A percentile compares a stretch with the other conserved stretches of the same genome.
Conservation (phyloP, 2,888 invertebrate species). For the Apeira syringaria region DNA sequence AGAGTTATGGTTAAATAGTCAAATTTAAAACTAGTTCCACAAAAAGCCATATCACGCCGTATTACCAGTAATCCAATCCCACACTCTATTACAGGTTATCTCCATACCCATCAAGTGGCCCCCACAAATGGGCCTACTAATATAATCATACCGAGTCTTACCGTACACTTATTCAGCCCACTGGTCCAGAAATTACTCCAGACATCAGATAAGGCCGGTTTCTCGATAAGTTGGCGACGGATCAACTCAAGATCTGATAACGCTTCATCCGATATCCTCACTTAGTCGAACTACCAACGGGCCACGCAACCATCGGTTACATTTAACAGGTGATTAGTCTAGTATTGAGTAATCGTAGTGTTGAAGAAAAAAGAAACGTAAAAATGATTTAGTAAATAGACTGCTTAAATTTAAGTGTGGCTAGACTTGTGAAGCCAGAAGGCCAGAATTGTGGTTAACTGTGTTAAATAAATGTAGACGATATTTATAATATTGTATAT, state of each 20-base stretch:
- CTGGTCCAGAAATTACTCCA: constrained; percentile 52
- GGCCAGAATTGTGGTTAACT: too few species aligned
- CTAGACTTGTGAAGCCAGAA: too few species aligned
- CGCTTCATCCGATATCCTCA: constrained; percentile 26
- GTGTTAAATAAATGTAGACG: too few species aligned
- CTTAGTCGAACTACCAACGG: constrained; percentile 14
- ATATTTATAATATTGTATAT: too few species aligned
- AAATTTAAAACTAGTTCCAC: too few species aligned
- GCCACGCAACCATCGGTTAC: background rate
- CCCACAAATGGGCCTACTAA: constrained; percentile 41
- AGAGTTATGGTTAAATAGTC: too few species aligned
- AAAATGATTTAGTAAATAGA: too few species aligned
- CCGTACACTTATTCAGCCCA: constrained; percentile 41
- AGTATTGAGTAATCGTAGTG: too few species aligned
- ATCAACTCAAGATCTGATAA: constrained; percentile 58
- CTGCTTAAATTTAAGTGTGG: too few species aligned
- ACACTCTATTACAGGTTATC: constrained; percentile 11
- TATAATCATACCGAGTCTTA: constrained; percentile 49
- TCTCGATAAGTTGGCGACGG: constrained; percentile 56
- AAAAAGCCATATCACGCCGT: constrained; percentile 5
- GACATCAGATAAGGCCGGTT: constrained; percentile 50
- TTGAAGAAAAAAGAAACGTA: too few species aligned
- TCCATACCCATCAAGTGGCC: constrained; percentile 10
- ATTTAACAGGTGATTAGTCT: background rate
- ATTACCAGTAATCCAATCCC: constrained; percentile 17